Evolutionary conservation across 2,113 vertebrate species (phyloP), one percentile per base, ranked within the genome.

Genomic region (Romanogobio albipinnatus): DNA sequence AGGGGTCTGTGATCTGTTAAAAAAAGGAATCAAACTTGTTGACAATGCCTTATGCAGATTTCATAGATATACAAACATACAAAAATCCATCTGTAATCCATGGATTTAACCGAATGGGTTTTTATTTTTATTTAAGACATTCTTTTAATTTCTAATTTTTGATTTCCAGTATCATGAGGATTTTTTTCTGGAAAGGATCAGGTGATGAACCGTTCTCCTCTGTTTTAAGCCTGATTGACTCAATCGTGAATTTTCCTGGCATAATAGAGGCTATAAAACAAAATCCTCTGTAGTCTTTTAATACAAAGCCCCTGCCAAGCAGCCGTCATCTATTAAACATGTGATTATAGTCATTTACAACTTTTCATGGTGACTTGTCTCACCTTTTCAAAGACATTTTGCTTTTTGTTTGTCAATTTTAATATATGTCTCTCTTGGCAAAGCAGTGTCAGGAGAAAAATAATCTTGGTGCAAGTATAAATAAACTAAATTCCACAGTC

Each of bases 331-430:
- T 47, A 74, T 82, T 45, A 66, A 59, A 74, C 36, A 24, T 86
- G 71, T 76, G 83, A 86, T 88, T 88, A 88, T 43, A 86, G 71
- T 71, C 70, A 76, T 86, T 88, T 81, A 43, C 26, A 81, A 77
- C 77, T 47, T 73, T n/a, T 61, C 62, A 39, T 29, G 68, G 19
- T 66, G 61, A 70, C 74, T 70, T 84, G 53, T 58, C 24, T 43
- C 39, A 76, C 47, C 56, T 78, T 62, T 62, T 26, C 84, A 79
- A 77, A 68, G 19, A 77, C 2, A 9, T 26, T 45, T 80, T 17
- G 51, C 26, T 70, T 24, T 49, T 85, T 84, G 64, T 78, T 59
- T 49, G 81, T 26, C 43, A 76, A 51, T 81, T 87, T 85, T 77
- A 59, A 76, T 75, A 51, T 73, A 80, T n/a, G 47, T 74, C 49